Evolutionary conservation across 1,140 invertebrate genomes (phyloP).

Genomic region (Cotesia vestalis): DNA sequence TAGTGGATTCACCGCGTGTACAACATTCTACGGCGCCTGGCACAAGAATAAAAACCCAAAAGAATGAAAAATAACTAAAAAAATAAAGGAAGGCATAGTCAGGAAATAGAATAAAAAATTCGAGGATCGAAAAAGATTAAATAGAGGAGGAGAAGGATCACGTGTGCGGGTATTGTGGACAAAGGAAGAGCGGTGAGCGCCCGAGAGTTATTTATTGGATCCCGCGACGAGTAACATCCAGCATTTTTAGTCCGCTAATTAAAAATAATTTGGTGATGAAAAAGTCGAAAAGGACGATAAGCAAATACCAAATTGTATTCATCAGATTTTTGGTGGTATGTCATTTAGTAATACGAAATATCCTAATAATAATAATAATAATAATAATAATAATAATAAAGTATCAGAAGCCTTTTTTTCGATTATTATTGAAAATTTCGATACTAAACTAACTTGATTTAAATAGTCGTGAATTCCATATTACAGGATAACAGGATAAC

Average conservation of each 20-base stretch:
- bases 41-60: slow-evolving; percentile 16
- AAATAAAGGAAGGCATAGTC: background rate
- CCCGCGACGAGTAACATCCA: background rate
- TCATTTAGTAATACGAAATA: background rate
- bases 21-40: slow-evolving; percentile 24
- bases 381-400: too few species aligned
- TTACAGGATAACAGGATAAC: background rate
- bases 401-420: too few species aligned
- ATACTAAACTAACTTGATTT: too few species aligned
- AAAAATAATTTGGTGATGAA: slow-evolving; percentile 5
- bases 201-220: slow-evolving; percentile 19
- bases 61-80: slow-evolving; percentile 8
- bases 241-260: background rate
- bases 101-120: slow-evolving; percentile 7
- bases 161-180: background rate
- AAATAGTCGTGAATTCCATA: too few species aligned
- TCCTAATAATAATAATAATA: too few species aligned
- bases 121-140: slow-evolving; percentile 15
- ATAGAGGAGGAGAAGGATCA: background rate
- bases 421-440: too few species aligned
- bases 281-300: slow-evolving; percentile 1
- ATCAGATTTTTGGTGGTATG: background rate
- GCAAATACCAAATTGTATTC: background rate
- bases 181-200: background rate
- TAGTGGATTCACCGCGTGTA: slow-evolving; percentile 7